Evolutionary conservation across 2,888 invertebrate genomes (phyloP), one percentile per base, ranked within the genome.

Genomic region (Myopa testacea): DNA sequence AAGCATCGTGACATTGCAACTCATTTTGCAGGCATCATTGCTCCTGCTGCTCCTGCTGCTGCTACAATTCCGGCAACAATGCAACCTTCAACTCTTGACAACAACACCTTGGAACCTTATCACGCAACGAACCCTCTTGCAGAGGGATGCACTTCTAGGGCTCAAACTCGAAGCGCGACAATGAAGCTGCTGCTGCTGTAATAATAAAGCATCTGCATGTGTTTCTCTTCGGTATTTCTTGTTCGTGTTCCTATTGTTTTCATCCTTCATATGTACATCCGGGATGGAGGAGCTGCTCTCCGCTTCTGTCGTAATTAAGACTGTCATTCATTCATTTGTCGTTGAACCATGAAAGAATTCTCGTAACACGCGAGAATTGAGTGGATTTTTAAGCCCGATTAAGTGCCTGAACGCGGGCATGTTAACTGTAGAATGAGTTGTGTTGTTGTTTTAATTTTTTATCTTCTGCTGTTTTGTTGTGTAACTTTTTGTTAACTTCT

Each of bases 331-430:
- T 75, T 81, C 78, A 81, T 52, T 75, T 75, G 58, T 55, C 67
- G 60, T 19, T 62, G 73, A 63, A 71, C 77, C 79, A 76, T 81
- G 78, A 70, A 78, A 75, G 63, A 70, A 63, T 14, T 65, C 14
- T 38, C 65, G 65, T 65, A 34, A 74, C 73, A 62, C 58, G 68
- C 58, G 77, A 80, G 80, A 80, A 78, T 73, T 77, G 78, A 78
- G 75, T 72, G 78, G 50, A 73, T 77, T 80, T 80, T 82, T 78
- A 81, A 81, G 83, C 82, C 82, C 81, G 80, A 83, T 82, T 83
- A 82, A 83, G 79, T 81, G 78, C 79, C 79, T 81, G 79, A 81
- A 80, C 78, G 19, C 58, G 76, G 67, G 65, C 79, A 26, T 65
- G 71, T 63, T 38, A 76, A 60, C 45, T 68, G 14, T 4, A 62